These are phyloP conservation scores for Sisor rabdophorus DNA, from an alignment of 2,113 vertebrate species.

Conservation along the genomic window DNA sequence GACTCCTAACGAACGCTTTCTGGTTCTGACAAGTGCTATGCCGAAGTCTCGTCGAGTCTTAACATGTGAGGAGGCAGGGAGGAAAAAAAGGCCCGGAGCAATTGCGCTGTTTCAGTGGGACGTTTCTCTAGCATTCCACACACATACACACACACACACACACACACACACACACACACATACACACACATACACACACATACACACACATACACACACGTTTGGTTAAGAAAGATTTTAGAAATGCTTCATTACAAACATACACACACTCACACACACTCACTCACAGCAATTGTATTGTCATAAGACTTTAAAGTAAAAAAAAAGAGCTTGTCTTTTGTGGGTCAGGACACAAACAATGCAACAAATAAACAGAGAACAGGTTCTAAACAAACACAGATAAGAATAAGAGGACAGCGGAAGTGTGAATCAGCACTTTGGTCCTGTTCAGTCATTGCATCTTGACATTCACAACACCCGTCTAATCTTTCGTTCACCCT, in stretches of 20 bases:
- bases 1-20: background rate
- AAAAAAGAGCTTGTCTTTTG: background rate
- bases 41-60: conserved; percentile 4
- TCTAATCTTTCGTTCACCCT: background rate
- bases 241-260: background rate
- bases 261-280: background rate
- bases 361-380: background rate
- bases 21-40: background rate
- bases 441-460: background rate
- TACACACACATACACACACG: too few species aligned
- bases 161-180: too few species aligned
- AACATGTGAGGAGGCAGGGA: conserved; percentile 13
- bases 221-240: conserved; percentile 8
- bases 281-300: background rate
- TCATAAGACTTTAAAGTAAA: background rate
- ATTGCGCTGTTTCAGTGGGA: background rate
- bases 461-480: background rate
- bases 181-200: too few species aligned
- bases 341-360: background rate
- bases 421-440: background rate
- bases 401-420: background rate
- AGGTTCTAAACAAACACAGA: background rate
- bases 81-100: conserved; percentile 4
- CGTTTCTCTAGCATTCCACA: conserved; percentile 11
- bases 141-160: background rate